Base-by-base conservation (phyloP, 2,888 invertebrate species). In the Caenorhabditis drosophilae region DNA sequence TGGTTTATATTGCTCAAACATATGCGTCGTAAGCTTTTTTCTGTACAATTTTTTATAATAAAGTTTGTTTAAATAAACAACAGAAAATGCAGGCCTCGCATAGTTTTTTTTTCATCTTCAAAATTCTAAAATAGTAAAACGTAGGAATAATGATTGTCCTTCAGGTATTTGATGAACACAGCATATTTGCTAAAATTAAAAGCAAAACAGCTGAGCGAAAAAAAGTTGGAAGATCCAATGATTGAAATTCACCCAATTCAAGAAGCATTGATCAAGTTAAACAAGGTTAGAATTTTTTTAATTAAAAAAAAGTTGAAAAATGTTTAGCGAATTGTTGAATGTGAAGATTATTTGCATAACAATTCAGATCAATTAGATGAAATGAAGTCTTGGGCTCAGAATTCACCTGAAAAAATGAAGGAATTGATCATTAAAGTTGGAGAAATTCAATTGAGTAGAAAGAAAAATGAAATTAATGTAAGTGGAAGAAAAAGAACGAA, bases 161-260 rank as follows among this genome's bases (percentile, higher is more conserved):
- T 88, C 82, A 92, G 92, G 83, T 94, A 94, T 83, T 90, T 90
- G 76, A 89, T 89, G 22, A 93, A 94, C 84, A 89, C 94, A 36
- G 88, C 89, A 47, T 92, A 91, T 85, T 94, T 93, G 84, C 84
- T 95, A 73, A 87, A 91, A 75, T 85, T 95, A 16, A 93, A 93
- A 87, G 88, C 90, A 53, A 89, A 90, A 80, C 89, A 89, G 22
- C 57, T 76, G 20, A 46, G 38, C 9, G 48, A 64, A 77, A 85
- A 88, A 22, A 87, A 88, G 53, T 87, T 91, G 22, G 70, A 51
- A n/a, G 71, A 75, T 45, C 62, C 52, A n/a, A 23, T 66, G n/a
- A 51, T 73, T 23, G 89, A 89, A 78, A 89, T 90, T 75, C 96
- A 97, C 87, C 95, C 96, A n/a, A 89, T 95, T 15, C 88, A 92